Conservation (phyloP, 1,140 invertebrate species). For the Pachypeltis micranthus region DNA sequence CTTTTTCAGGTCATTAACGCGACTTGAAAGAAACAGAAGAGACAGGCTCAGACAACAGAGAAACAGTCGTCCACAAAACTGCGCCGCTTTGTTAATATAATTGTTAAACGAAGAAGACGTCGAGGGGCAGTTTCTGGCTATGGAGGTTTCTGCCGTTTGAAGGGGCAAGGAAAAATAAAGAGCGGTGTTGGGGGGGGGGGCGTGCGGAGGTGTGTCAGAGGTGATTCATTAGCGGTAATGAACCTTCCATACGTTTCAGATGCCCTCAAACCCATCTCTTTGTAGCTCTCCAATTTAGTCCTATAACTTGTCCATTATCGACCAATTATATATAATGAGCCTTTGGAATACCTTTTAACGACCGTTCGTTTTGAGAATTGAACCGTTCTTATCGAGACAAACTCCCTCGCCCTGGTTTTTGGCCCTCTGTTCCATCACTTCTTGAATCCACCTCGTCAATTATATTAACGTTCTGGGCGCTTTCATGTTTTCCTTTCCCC, state of each 20-base stretch:
- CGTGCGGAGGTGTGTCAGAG: neutral
- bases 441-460: conserved; percentile 4
- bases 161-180: too few relatives aligned
- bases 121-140: too few relatives aligned
- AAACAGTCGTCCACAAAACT: too few relatives aligned
- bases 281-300: neutral
- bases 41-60: too few relatives aligned
- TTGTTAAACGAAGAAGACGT: too few relatives aligned
- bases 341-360: conserved; percentile 2
- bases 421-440: neutral
- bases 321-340: conserved; percentile 18
- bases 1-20: too few relatives aligned
- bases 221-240: conserved; percentile 7
- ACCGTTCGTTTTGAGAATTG: neutral
- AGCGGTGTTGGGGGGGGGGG: neutral
- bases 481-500: neutral
- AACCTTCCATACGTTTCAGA: conserved; percentile 1
- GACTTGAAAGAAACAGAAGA: too few relatives aligned
- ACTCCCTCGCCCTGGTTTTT: neutral
- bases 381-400: conserved; percentile 8
- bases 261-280: neutral
- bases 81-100: too few relatives aligned
- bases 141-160: too few relatives aligned
- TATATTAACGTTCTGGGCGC: neutral
- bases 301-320: conserved; percentile 17